Evolutionary conservation across 2,113 vertebrate genomes (phyloP), one percentile per base, ranked within the genome.

Genomic region (Anhinga rufa): DNA sequence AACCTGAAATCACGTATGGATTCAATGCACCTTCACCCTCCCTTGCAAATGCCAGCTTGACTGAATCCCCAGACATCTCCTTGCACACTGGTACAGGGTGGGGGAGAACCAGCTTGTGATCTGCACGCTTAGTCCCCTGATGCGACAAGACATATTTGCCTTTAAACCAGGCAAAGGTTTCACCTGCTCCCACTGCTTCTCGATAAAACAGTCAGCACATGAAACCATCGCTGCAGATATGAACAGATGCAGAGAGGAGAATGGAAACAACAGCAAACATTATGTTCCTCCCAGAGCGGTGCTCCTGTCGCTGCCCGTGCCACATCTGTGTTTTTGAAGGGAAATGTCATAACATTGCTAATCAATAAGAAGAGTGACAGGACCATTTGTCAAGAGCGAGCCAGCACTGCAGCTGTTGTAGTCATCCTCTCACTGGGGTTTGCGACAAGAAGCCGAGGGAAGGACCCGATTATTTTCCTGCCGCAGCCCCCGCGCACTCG

Each of bases 341-440:
- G 98, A 98, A 98, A 98, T 98, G 98, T 98, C 98, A 98, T 98
- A 98, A 98, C 97, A 98, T 97, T 61, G 97, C 98, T 98, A 98
- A 98, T 98, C 98, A 98, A 98, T 98, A 98, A 96, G 95, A 95
- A 96, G 97, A 97, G 86, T 98, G 98, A 98, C 98, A 98, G 97
- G 91, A 97, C 94, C 98, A 98, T 98, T 98, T 98, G 98, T 98
- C 98, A 98, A 88, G 94, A 96, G 85, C 70, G 38, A 98, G 98
- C 92, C 97, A 94, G 96, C 89, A 83, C 89, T 95, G 97, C 98
- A 98, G 98, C 98, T 98, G 98, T 96, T 97, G 95, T 66, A 97
- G 92, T 89, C 92, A 92, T 92, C 94, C 80, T 89, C 82, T 97
- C 85, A 22, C 42, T 62, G 82, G 78, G 95, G 82, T 97, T 92